Evolutionary conservation across 2,888 invertebrate genomes (phyloP), one percentile per base, ranked within the genome.

Genomic region (Cephus spinipes): DNA sequence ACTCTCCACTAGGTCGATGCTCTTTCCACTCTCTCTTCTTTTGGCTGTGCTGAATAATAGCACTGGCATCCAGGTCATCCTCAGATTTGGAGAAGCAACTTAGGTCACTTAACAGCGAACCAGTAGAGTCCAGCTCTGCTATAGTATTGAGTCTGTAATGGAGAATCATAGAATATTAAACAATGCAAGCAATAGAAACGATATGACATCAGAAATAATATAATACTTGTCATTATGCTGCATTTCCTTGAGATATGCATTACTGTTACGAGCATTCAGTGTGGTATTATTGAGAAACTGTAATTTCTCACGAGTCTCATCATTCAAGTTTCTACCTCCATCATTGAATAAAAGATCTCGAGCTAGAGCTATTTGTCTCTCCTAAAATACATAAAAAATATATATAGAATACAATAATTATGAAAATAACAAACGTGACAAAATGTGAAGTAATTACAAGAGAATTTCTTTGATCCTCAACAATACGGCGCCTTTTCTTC

Each of bases 81-180:
- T 97, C 97, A 0, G 97, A 97, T 40, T 95, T 95, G 23, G 97
- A 97, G 89, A 95, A 89, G 79, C 90, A 95, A 83, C 96, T 96
- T 89, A 96, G 94, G 88, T 96, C 96, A 1, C 96, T 96, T 68
- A 96, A 92, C 23, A 97, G 92, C 0, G 96, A 96, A 92, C 97
- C 96, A 79, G 97, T 96, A 68, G 97, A 96, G 92, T 97, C 96
- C 77, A 96, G 94, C 88, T 96, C 96, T 69, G 94, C 93, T 77
- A 95, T 95, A 69, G 94, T 94, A 85, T 92, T 93, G 0, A 95
- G 92, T 84, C 93, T 94, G 4, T 68, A 85, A 78, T 79, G 68
- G 74, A 76, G 15, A 15, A 35, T 73, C 11, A 11, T 31, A 12
- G 55, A 73, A 32, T 32, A 34, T 35, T 68, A 35, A 68, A 32